phyloP scores from a whole-genome alignment of 2,797 vertebrate species.

The Melanogrammus aeglefinus region DNA sequence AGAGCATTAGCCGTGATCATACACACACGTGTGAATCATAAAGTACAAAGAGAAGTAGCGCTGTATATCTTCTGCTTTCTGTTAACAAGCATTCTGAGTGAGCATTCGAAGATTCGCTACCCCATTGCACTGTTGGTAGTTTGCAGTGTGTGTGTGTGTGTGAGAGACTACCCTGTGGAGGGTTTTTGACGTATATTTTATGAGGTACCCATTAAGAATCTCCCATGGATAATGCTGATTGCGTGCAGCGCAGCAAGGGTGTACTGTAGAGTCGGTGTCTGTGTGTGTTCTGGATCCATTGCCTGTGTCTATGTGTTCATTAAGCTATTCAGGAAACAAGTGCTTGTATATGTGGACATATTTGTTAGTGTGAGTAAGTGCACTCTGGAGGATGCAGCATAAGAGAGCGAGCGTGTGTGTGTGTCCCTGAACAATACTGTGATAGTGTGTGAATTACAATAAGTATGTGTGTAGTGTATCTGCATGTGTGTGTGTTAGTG shows the following conservation, averaged over 20 bases:
- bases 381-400: background rate
- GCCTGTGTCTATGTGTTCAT: conserved; percentile 25
- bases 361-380: conserved; percentile 17
- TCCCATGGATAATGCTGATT: conserved; percentile 81
- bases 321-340: conserved; percentile 22
- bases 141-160: conserved; percentile 30
- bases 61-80: background rate
- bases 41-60: background rate
- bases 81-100: conserved; percentile 1
- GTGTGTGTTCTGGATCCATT: conserved; percentile 17
- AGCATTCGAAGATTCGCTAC: too few relatives aligned
- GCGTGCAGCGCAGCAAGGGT: conserved; percentile 50
- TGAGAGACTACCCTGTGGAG: conserved; percentile 42
- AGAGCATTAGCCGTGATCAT: background rate
- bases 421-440: too few relatives aligned
- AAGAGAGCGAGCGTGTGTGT: too few relatives aligned
- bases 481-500: conserved; percentile 37
- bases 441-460: too few relatives aligned
- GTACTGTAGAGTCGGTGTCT: conserved; percentile 17
- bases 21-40: background rate
- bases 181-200: conserved; percentile 68
- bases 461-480: conserved; percentile 16
- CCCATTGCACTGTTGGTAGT: background rate
- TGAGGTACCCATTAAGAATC: conserved; percentile 75
- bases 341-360: conserved; percentile 19